Conservation (phyloP, 1,140 invertebrate genomes). For the Stegodyphus dumicola region DNA sequence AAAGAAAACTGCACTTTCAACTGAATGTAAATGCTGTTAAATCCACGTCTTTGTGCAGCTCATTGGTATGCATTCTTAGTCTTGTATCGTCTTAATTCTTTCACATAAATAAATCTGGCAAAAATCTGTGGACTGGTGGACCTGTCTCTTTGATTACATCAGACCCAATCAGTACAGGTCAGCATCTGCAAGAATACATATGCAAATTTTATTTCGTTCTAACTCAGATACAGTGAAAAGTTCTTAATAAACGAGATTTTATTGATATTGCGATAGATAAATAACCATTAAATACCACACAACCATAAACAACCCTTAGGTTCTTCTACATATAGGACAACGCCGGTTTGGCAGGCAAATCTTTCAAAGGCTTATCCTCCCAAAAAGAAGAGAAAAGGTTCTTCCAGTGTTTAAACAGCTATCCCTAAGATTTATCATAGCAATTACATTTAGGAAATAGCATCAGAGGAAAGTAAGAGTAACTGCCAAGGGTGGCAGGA, state of each 20-base stretch:
- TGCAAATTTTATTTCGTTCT: too few species aligned
- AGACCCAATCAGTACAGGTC: too few species aligned
- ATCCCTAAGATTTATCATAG: constrained; percentile 59
- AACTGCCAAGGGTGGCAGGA: constrained; percentile 54
- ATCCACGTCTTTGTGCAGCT: too few species aligned
- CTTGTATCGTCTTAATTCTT: too few species aligned
- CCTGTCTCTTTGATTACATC: too few species aligned
- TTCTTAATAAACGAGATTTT: constrained; percentile 51
- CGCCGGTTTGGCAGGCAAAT: constrained; percentile 25
- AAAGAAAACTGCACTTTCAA: too few species aligned
- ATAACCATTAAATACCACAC: constrained; percentile 43
- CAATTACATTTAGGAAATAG: constrained; percentile 61
- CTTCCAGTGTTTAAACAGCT: constrained; percentile 57
- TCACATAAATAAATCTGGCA: too few species aligned
- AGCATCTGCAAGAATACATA: too few species aligned
- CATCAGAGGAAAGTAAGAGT: constrained; percentile 59
- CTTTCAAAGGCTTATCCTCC: constrained; percentile 45
- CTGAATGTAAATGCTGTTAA: too few species aligned
- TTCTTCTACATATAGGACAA: constrained; percentile 32
- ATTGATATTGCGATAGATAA: constrained; percentile 37
- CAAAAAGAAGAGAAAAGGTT: constrained; percentile 5
- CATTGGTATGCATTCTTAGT: too few species aligned
- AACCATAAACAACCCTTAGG: constrained; percentile 57
- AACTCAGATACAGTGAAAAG: too few species aligned
- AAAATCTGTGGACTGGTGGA: too few species aligned